Evolutionary conservation across 1,140 invertebrate genomes (phyloP).

Genomic region (Zaprionus tsacasi): DNA sequence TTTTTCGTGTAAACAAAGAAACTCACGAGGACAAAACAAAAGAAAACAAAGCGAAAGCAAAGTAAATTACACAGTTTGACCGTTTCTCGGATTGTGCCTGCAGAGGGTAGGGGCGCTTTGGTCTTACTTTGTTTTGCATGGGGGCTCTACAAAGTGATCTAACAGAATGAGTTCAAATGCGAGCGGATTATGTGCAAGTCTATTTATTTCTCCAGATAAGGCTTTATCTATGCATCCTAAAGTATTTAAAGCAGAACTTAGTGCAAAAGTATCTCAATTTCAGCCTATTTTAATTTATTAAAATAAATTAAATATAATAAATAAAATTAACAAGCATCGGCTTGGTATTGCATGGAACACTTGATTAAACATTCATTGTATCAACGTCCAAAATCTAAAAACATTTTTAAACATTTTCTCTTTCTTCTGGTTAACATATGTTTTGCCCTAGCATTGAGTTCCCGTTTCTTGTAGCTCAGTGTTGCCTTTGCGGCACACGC

Average conservation of each 20-base stretch:
- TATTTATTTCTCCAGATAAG: too few species aligned
- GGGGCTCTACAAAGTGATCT: too few species aligned
- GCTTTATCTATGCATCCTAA: too few species aligned
- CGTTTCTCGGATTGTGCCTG: background rate
- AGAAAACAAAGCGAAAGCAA: conserved; percentile 69
- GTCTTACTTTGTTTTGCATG: background rate
- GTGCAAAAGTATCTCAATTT: background rate
- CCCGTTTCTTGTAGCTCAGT: conserved; percentile 20
- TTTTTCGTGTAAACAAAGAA: conserved; percentile 73
- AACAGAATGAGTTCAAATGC: too few species aligned
- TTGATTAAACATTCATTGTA: too few species aligned
- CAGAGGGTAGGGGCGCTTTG: background rate
- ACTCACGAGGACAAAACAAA: conserved; percentile 68
- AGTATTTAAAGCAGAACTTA: background rate
- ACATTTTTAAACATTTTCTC: background rate
- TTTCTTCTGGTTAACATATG: background rate
- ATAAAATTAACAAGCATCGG: too few species aligned
- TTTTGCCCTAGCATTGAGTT: background rate
- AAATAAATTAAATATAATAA: too few species aligned
- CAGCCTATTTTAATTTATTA: too few species aligned
- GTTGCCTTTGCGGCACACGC: conserved; percentile 50
- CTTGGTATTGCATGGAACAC: too few species aligned
- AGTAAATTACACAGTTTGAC: conserved; percentile 64
- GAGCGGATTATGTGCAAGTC: too few species aligned
- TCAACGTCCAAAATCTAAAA: too few species aligned